Evolutionary conservation across 92 coral and sea anemone genomes (phyloP).

Genomic region (Parazoanthus atlanticus): DNA sequence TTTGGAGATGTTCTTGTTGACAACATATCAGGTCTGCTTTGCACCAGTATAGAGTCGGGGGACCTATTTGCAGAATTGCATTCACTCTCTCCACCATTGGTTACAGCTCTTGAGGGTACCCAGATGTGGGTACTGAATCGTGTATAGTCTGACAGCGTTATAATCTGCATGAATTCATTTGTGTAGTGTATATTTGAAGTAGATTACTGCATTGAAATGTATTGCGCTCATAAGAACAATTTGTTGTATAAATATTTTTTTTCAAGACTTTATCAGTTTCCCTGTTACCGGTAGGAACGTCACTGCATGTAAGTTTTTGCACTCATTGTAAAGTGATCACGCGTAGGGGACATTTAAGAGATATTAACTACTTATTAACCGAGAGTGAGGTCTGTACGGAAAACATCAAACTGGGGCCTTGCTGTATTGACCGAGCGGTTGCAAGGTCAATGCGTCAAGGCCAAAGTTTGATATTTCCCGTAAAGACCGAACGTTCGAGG

Average conservation of each 20-base stretch:
- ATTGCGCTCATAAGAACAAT: background rate
- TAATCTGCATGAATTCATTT: background rate
- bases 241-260: background rate
- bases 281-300: background rate
- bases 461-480: too few species aligned
- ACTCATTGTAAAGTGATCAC: too few species aligned
- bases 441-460: background rate
- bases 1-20: background rate
- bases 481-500: too few species aligned
- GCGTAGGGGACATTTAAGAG: too few species aligned
- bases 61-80: background rate
- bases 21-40: background rate
- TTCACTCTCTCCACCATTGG: conserved; percentile 19
- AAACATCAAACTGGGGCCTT: background rate
- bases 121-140: conserved; percentile 1
- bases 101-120: conserved; percentile 23
- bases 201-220: background rate
- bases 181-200: background rate
- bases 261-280: background rate
- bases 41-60: background rate
- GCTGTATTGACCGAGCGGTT: background rate
- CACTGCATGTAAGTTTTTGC: background rate
- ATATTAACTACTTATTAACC: too few species aligned
- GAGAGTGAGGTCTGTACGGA: background rate
- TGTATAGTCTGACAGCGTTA: background rate